phyloP scores from a whole-genome alignment of 1,140 invertebrate species.

The Bombus difficillimus region DNA sequence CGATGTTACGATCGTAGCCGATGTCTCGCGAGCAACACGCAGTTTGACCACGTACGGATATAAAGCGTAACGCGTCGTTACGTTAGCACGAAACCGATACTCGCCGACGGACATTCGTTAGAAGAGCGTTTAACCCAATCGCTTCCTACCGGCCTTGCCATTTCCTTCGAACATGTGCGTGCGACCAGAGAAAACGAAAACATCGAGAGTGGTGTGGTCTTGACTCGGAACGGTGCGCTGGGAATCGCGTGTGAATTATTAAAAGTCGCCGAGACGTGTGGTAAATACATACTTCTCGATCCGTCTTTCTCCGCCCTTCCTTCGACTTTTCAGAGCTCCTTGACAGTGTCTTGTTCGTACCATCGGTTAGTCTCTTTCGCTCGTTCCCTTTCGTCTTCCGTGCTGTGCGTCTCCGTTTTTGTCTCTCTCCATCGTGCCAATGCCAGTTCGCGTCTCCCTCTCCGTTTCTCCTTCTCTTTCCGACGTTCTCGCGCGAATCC shows the following conservation, averaged over 20 bases:
- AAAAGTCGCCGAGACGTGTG: constrained; percentile 63
- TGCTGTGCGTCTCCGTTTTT: constrained; percentile 21
- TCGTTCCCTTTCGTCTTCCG: constrained; percentile 46
- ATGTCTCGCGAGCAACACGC: background rate
- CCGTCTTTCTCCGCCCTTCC: constrained; percentile 47
- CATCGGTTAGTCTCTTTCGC: constrained; percentile 17
- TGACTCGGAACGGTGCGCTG: constrained; percentile 33
- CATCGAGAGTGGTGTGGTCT: constrained; percentile 28
- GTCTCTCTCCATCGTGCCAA: constrained; percentile 21
- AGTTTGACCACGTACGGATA: background rate
- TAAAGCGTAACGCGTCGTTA: background rate
- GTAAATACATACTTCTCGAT: constrained; percentile 63
- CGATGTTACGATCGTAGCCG: background rate
- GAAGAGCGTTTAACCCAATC: background rate
- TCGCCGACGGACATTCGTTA: background rate
- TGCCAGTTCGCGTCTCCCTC: constrained; percentile 18
- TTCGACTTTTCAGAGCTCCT: constrained; percentile 18
- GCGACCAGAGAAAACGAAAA: constrained; percentile 57
- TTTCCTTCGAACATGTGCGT: constrained; percentile 11
- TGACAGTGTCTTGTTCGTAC: constrained; percentile 17
- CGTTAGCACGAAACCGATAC: constrained; percentile 7
- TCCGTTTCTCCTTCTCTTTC: constrained; percentile 25
- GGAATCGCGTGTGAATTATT: constrained; percentile 75
- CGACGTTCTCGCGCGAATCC: constrained; percentile 18
- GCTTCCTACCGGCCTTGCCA: constrained; percentile 33